Conservation (phyloP, 2,113 vertebrate species). For the Alexandromys fortis region DNA sequence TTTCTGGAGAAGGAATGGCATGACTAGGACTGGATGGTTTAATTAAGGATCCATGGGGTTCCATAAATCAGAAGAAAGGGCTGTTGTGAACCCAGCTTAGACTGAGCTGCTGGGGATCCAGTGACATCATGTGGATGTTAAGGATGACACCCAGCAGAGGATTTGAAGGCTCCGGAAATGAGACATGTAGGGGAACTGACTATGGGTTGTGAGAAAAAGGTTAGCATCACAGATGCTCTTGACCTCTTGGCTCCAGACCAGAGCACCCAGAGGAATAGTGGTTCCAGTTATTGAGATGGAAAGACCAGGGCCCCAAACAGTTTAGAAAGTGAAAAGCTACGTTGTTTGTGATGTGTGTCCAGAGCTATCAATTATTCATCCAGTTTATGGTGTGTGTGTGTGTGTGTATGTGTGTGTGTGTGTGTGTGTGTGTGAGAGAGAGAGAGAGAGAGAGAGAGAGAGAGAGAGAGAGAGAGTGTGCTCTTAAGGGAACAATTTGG, state of each 20-base stretch:
- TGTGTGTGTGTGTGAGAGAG: not conserved
- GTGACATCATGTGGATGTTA: not conserved
- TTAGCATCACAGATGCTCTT: not conserved
- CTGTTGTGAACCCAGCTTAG: not conserved
- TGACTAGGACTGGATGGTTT: not conserved
- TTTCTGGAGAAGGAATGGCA: not conserved
- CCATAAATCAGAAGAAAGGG: not conserved
- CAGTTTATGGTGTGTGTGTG: not conserved
- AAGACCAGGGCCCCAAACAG: not conserved
- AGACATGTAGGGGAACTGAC: not conserved
- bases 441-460: no score
- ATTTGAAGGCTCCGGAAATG: not conserved
- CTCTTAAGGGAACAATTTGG: not conserved
- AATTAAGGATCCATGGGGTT: not conserved
- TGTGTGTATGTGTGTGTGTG: not conserved
- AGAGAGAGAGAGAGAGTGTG: no score
- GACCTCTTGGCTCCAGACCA: not conserved
- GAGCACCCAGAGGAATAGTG: not conserved
- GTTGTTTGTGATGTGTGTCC: not conserved
- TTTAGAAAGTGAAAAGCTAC: not conserved
- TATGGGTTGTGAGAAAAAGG: not conserved
- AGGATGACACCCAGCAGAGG: not conserved
- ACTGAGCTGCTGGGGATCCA: not conserved
- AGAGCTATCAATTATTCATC: not conserved
- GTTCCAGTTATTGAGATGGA: not conserved